phyloP scores from a whole-genome alignment of 1,140 invertebrate species.

The Heliconius melpomene region DNA sequence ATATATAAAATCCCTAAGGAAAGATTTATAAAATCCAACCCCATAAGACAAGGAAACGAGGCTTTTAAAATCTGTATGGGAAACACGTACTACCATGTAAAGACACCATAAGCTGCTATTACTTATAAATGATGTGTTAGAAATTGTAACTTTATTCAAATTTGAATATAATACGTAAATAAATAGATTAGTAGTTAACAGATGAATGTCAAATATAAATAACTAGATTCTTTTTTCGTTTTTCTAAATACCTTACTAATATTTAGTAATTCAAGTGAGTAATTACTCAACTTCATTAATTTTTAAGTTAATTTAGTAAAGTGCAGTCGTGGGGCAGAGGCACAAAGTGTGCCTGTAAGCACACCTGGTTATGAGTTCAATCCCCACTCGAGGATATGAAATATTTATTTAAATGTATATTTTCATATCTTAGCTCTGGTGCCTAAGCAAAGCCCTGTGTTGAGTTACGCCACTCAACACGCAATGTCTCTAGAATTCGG shows the following conservation, averaged over 20 bases:
- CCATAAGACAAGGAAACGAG: background rate
- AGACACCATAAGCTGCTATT: constrained; percentile 1
- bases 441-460: background rate
- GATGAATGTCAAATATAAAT: no score
- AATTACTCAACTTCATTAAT: no score
- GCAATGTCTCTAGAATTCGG: background rate
- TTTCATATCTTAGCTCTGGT: background rate
- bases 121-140: background rate
- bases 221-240: no score
- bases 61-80: background rate
- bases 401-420: background rate
- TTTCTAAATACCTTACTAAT: background rate
- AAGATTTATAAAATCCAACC: background rate
- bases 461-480: background rate
- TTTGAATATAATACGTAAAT: background rate
- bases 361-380: no score
- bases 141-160: background rate
- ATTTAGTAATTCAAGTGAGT: no score
- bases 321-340: no score
- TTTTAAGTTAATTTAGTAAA: no score
- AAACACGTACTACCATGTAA: background rate
- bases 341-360: no score
- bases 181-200: no score
- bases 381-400: no score
- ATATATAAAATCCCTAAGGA: background rate